Conservation (phyloP, 2,113 vertebrate genomes). For the Mastomys natalensis region DNA sequence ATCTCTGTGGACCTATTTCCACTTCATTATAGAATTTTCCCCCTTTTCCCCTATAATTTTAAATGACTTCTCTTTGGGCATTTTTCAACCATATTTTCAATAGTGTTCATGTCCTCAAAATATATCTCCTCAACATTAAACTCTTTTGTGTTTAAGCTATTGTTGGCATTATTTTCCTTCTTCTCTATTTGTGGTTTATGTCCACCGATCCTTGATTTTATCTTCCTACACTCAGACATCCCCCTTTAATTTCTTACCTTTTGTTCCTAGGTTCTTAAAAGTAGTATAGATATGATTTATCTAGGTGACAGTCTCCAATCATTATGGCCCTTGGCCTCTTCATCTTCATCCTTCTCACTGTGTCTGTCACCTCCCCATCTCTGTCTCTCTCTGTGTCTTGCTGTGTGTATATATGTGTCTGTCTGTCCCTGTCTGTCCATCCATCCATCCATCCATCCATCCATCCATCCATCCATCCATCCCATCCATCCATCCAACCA, state of each 20-base stretch:
- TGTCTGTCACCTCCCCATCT: rapidly evolving
- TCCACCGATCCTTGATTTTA: background rate
- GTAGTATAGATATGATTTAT: background rate
- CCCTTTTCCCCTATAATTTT: background rate
- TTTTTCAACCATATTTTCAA: background rate
- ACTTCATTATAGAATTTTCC: background rate
- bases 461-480: too few relatives aligned
- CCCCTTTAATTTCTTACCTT: background rate
- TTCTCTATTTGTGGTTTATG: background rate
- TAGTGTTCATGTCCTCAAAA: background rate
- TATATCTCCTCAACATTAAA: background rate
- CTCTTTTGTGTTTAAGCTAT: background rate
- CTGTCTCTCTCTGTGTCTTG: background rate
- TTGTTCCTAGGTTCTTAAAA: background rate
- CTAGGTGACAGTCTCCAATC: background rate
- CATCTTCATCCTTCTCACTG: background rate
- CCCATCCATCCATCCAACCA: background rate
- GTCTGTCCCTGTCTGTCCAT: background rate
- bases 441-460: too few relatives aligned
- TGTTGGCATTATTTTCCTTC: background rate
- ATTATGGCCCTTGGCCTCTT: background rate
- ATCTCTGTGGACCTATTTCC: background rate
- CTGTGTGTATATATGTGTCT: background rate
- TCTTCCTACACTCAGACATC: background rate
- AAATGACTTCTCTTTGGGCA: background rate